Conservation (phyloP, 2,888 invertebrate species). For the Coecobrya sp. region DNA sequence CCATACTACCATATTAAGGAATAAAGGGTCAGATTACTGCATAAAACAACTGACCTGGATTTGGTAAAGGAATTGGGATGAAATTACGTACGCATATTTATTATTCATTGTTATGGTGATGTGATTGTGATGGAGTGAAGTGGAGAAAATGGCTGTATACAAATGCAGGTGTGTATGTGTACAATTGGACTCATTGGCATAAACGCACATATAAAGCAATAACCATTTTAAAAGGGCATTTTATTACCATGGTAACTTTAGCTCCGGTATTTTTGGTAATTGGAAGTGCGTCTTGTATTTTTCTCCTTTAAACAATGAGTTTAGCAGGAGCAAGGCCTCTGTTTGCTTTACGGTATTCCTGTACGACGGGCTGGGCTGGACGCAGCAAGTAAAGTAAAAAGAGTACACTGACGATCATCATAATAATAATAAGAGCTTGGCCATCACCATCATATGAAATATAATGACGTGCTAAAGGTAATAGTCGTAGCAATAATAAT, state of each 20-base stretch:
- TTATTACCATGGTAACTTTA: conserved; percentile 37
- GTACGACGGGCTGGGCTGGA: not conserved
- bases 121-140: not conserved
- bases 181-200: not conserved
- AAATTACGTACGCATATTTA: conserved; percentile 39
- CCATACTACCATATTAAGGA: conserved; percentile 46
- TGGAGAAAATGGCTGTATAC: not conserved
- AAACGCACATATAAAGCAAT: conserved; percentile 10
- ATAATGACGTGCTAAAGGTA: conserved; percentile 60
- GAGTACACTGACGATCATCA: not conserved
- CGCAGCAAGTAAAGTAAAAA: conserved; percentile 17
- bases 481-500: conserved; percentile 63
- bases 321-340: not conserved
- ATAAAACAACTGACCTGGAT: conserved; percentile 66
- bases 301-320: conserved; percentile 17
- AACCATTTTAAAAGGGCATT: conserved; percentile 37
- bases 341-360: not conserved
- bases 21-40: conserved; percentile 61
- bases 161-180: not conserved
- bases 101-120: conserved; percentile 46
- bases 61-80: conserved; percentile 46
- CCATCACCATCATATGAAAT: not conserved
- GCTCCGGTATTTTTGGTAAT: not conserved
- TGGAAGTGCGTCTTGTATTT: not conserved
- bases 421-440: not conserved